phyloP scores from a whole-genome alignment of 1,140 invertebrate genomes.

The Drosophila nannoptera region DNA sequence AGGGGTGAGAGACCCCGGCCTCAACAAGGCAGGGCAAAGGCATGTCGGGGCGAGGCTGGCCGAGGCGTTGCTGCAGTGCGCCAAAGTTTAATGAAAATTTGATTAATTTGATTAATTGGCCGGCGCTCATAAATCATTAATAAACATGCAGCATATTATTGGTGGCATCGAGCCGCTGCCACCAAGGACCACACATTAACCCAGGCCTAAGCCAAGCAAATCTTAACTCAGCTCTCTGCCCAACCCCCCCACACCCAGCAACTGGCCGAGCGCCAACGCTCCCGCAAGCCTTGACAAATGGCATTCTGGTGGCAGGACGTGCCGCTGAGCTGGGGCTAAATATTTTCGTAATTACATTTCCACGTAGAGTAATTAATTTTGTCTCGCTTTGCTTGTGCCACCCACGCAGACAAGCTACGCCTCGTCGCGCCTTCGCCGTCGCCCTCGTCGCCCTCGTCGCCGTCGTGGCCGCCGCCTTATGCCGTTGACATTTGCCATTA shows the following conservation, averaged over 20 bases:
- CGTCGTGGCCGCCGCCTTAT: conserved; percentile 12
- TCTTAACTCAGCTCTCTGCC: conserved; percentile 6
- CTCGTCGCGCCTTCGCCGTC: background rate
- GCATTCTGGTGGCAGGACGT: conserved; percentile 68
- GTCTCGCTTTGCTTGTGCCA: conserved; percentile 61
- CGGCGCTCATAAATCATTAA: conserved; percentile 68
- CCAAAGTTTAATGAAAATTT: conserved; percentile 71
- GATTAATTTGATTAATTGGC: conserved; percentile 77
- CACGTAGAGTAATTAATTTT: conserved; percentile 79
- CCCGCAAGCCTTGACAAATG: conserved; percentile 67
- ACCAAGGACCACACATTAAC: conserved; percentile 29
- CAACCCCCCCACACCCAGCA: background rate
- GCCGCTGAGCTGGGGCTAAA: conserved; percentile 73
- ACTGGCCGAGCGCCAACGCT: conserved; percentile 14
- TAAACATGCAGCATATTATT: conserved; percentile 68
- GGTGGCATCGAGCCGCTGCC: conserved; percentile 40
- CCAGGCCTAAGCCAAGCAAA: conserved; percentile 18
- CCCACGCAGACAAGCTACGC: background rate
- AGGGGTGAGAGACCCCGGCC: too few species aligned
- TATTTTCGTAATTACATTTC: conserved; percentile 79
- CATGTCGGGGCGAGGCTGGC: background rate
- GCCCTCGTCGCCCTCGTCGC: background rate
- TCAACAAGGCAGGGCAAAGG: background rate
- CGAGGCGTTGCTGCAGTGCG: conserved; percentile 68
- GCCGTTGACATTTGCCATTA: conserved; percentile 78